phyloP scores from a whole-genome alignment of 2,888 invertebrate species.

The Heteromyza rotundicornis region DNA sequence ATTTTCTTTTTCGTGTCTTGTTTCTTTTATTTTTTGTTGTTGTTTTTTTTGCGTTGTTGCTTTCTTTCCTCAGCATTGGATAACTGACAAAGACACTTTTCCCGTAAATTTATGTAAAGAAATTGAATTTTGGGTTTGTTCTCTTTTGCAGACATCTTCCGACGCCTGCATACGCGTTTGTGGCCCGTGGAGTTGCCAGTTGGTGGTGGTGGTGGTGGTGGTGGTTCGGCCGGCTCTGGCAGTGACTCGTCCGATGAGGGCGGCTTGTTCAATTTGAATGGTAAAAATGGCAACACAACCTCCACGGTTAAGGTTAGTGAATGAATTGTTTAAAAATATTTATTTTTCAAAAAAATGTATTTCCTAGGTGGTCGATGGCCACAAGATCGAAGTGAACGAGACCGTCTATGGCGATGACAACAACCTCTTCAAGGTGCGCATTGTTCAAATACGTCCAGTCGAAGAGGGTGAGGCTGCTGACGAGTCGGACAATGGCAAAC shows the following conservation, averaged over 20 bases:
- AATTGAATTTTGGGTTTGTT: slow-evolving; percentile 16
- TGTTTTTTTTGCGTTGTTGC: too few species aligned
- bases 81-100: too few species aligned
- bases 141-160: slow-evolving; percentile 53
- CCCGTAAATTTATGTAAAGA: too few species aligned
- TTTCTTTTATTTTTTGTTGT: slow-evolving; percentile 15
- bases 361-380: slow-evolving; percentile 65
- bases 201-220: slow-evolving; percentile 21
- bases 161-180: slow-evolving; percentile 53
- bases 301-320: slow-evolving; percentile 60
- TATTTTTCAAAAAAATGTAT: not conserved
- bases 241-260: slow-evolving; percentile 36
- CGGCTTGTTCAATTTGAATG: slow-evolving; percentile 34
- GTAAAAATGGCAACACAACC: slow-evolving; percentile 58
- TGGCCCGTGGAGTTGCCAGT: slow-evolving; percentile 38
- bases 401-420: slow-evolving; percentile 64
- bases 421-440: slow-evolving; percentile 63
- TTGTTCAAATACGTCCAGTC: slow-evolving; percentile 65
- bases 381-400: slow-evolving; percentile 66
- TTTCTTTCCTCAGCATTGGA: slow-evolving; percentile 16
- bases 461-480: slow-evolving; percentile 53
- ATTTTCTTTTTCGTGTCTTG: slow-evolving; percentile 20
- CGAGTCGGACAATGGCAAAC: slow-evolving; percentile 26
- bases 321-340: not conserved
- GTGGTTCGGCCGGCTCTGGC: slow-evolving; percentile 15